phyloP scores from a whole-genome alignment of 2,797 vertebrate species.

The Acipenser transmontanus region DNA sequence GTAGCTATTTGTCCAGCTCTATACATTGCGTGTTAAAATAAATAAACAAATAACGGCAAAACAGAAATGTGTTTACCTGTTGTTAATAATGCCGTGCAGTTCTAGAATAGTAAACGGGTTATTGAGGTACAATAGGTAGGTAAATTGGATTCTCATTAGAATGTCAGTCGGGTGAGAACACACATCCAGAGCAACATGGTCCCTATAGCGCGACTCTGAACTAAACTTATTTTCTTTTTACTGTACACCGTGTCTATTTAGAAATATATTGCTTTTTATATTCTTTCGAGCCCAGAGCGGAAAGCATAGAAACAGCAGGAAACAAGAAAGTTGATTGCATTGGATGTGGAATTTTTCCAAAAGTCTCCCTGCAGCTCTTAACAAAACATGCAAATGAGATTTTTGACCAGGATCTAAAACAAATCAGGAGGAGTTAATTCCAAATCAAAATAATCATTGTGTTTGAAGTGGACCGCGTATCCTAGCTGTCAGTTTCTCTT shows the following conservation, averaged over 20 bases:
- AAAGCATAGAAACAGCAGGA: constrained; percentile 23
- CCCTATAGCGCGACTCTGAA: too few species aligned
- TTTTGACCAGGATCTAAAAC: constrained; percentile 37
- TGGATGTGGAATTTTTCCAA: constrained; percentile 21
- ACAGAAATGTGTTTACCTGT: too few species aligned
- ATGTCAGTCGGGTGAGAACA: too few species aligned
- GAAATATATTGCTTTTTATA: constrained; percentile 9
- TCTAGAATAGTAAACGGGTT: too few species aligned
- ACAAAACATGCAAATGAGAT: constrained; percentile 47
- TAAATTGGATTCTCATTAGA: too few species aligned
- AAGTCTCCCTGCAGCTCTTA: constrained; percentile 31
- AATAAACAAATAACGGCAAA: too few species aligned
- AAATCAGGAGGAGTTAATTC: constrained; percentile 40
- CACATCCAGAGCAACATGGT: too few species aligned
- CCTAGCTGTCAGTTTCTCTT: constrained; percentile 31
- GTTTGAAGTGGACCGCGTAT: constrained; percentile 32
- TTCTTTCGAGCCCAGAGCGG: constrained; percentile 16
- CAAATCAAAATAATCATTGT: constrained; percentile 36
- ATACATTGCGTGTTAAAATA: too few species aligned
- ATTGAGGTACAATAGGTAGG: too few species aligned
- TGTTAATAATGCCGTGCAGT: too few species aligned
- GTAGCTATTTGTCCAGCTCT: too few species aligned
- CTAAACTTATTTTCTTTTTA: neutral
- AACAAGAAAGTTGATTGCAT: constrained; percentile 30
- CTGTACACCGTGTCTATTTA: constrained; percentile 8